Evolutionary conservation across 2,888 invertebrate species (phyloP).

Genomic region (Eilema caniola): DNA sequence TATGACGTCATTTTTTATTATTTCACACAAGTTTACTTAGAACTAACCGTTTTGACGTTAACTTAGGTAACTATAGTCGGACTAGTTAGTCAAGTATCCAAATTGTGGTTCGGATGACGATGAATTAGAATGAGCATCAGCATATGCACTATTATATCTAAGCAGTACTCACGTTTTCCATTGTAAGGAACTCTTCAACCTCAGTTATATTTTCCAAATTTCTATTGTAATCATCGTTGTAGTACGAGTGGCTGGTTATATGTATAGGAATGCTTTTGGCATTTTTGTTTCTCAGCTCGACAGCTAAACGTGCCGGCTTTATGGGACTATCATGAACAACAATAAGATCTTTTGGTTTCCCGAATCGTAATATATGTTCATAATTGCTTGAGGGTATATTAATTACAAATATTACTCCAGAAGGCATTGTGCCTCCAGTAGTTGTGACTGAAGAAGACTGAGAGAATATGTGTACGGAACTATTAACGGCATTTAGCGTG

Average conservation of each 20-base stretch:
- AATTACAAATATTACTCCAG: conserved; percentile 90
- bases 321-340: conserved; percentile 56
- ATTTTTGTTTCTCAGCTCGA: conserved; percentile 76
- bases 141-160: no score
- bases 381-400: conserved; percentile 90
- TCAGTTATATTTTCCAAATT: conserved; percentile 76
- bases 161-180: conserved; percentile 87
- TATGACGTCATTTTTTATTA: no score
- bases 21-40: no score
- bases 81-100: no score
- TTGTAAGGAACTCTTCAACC: conserved; percentile 87
- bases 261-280: conserved; percentile 75
- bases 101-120: no score
- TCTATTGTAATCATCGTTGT: conserved; percentile 70
- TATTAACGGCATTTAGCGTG: conserved; percentile 42
- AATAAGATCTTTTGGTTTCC: conserved; percentile 74
- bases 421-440: conserved; percentile 73
- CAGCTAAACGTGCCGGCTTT: conserved; percentile 71
- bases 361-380: conserved; percentile 88
- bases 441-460: conserved; percentile 16
- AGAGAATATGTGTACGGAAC: conserved; percentile 36
- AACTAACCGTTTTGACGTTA: no score
- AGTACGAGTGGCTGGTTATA: conserved; percentile 75
- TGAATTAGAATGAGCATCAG: no score
- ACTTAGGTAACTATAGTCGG: no score